These are phyloP conservation scores for Varanus komodoensis DNA, from an alignment of 2,113 vertebrate genomes.

Conservation along the genomic window DNA sequence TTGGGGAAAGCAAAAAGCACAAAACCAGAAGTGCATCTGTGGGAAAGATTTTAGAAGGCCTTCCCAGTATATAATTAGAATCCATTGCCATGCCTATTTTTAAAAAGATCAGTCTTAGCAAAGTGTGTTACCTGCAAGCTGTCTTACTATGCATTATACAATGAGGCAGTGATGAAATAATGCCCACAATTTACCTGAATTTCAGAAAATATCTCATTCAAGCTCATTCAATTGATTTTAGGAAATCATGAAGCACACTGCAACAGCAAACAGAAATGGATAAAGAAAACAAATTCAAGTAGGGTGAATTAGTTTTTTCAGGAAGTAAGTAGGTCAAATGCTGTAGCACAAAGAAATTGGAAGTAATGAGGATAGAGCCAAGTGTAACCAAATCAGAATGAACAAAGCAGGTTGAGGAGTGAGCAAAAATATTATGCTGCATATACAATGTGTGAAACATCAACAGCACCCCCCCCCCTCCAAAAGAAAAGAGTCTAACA, in stretches of 20 bases:
- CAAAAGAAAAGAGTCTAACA: neutral
- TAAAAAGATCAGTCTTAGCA: neutral
- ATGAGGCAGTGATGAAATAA: neutral
- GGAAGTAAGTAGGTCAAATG: neutral
- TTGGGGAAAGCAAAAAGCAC: neutral
- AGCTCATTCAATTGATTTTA: conserved; percentile 34
- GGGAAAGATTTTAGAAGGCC: neutral
- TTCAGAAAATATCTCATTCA: conserved; percentile 23
- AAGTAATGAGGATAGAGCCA: neutral
- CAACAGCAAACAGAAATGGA: neutral
- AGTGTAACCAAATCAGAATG: conserved; percentile 3
- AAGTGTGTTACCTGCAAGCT: neutral
- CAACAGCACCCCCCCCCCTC: too few species aligned
- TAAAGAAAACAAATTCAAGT: neutral
- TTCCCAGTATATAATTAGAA: neutral
- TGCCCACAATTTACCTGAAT: conserved; percentile 19
- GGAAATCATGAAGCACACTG: conserved; percentile 10
- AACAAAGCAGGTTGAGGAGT: neutral
- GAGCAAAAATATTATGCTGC: neutral
- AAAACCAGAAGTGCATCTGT: neutral
- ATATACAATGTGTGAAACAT: conserved; percentile 1
- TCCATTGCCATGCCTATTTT: neutral
- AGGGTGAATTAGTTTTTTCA: neutral
- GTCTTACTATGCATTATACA: neutral
- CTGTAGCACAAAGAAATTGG: neutral